Evolutionary conservation across 2,113 vertebrate genomes (phyloP), one percentile per base, ranked within the genome.

Genomic region (Tapirus terrestris): DNA sequence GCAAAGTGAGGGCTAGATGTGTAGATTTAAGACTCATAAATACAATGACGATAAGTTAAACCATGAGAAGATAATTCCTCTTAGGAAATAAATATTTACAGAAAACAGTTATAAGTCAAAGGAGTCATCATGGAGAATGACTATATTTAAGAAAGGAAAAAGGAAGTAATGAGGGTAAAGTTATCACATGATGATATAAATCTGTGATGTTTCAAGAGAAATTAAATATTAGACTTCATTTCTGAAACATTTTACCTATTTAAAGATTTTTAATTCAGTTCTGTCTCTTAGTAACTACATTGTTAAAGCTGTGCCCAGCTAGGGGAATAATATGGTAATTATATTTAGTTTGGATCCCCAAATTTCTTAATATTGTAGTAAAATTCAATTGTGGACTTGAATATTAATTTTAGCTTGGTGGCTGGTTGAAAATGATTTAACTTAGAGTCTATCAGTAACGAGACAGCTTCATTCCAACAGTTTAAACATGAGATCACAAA

Each of bases 401-500:
- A 43, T 79, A 94, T 92, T 58, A 73, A 61, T 70, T 73, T 75
- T 21, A 73, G 7, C 16, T n/a, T 58, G 25, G 43, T 65, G 61
- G 16, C 25, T 75, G 7, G 9, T 25, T 76, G 58, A 73, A 87
- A 92, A 92, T 79, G 23, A 89, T 61, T 89, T 89, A 85, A 89
- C 20, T 81, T 86, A 94, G 56, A 76, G 23, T 36, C 39, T 60
- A 56, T 70, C 12, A 68, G 61, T 73, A 91, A 91, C 56, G 95
- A 80, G 65, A 89, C 9, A 60, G 51, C 8, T 80, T 83, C 51
- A 77, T 80, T 20, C 36, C n/a, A 96, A 83, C 27, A 73, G 8
- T 63, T 89, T 95, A 83, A 95, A 84, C n/a, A 72, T 7, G 45
- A 83, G 31, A 79, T 72, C 23, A 95, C 23, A 58, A 48, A 94